These are phyloP conservation scores for Hemicentrotus pulcherrimus DNA, from an alignment of 35 echinoderm and acorn worm species.

Conservation along the genomic window DNA sequence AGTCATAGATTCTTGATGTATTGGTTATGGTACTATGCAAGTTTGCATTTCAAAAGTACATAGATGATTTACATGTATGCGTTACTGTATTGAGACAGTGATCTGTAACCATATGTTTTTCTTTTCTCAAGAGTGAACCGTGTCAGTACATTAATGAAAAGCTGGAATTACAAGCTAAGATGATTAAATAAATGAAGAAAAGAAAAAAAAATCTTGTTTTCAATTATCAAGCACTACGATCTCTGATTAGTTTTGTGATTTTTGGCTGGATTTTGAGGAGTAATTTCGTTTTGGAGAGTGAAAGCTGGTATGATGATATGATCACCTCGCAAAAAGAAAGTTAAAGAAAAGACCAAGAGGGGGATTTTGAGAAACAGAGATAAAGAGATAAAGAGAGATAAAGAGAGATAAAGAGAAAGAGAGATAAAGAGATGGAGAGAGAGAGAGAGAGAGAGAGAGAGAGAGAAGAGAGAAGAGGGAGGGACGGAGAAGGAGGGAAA, in stretches of 20 bases:
- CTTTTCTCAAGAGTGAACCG: not conserved
- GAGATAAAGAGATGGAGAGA: too few relatives aligned
- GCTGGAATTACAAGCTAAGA: constrained; percentile 10
- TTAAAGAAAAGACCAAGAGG: too few relatives aligned
- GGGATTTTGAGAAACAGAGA: too few relatives aligned
- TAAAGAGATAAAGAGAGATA: too few relatives aligned
- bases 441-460: too few relatives aligned
- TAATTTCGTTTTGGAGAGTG: not conserved
- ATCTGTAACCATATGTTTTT: not conserved
- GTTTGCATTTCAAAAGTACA: not conserved
- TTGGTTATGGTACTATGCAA: not conserved
- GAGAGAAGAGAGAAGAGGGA: too few relatives aligned
- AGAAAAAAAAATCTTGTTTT: not conserved
- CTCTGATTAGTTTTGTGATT: not conserved
- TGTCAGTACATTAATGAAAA: constrained; percentile 7
- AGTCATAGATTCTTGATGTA: not conserved
- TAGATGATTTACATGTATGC: not conserved
- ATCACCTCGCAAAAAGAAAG: too few relatives aligned
- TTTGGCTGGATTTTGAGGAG: not conserved
- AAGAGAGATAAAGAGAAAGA: too few relatives aligned
- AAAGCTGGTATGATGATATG: not conserved
- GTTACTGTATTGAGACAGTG: not conserved
- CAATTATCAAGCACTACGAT: not conserved
- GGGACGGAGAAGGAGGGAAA: too few relatives aligned
- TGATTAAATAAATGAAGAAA: constrained; percentile 6